Percentiles rank a stretch among this genome's conserved stretches.
These are phyloP conservation scores for Ophiodon elongatus DNA, from an alignment of 2,113 vertebrate genomes.

Conservation along the genomic window DNA sequence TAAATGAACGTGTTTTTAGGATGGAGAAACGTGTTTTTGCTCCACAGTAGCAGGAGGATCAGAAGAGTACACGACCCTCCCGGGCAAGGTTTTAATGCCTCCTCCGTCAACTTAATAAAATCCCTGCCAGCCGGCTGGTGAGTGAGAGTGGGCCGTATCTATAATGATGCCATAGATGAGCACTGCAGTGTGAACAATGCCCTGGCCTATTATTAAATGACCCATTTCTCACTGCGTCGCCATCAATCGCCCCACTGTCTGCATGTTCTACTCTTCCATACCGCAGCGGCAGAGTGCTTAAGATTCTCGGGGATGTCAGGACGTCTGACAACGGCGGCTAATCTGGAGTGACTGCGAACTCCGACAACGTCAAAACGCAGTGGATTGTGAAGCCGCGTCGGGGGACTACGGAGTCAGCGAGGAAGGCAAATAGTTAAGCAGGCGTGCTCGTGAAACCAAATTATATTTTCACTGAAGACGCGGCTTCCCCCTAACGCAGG, in stretches of 20 bases:
- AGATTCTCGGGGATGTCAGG: not conserved
- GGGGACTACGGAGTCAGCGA: not conserved
- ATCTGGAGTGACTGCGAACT: not conserved
- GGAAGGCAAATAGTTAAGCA: not conserved
- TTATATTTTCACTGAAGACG: not conserved
- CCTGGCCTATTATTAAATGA: conserved; percentile 55
- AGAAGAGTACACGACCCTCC: not conserved
- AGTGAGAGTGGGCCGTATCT: conserved; percentile 24
- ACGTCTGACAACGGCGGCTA: not conserved
- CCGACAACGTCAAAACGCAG: not conserved
- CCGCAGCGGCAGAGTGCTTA: not conserved
- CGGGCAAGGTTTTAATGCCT: not conserved
- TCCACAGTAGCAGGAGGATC: not conserved
- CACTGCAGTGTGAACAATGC: conserved; percentile 35
- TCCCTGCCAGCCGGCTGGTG: conserved; percentile 16
- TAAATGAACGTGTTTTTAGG: not conserved
- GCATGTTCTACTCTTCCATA: not conserved
- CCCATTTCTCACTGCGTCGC: conserved; percentile 46
- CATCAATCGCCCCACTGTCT: conserved; percentile 33
- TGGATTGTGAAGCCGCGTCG: not conserved
- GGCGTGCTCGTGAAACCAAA: not conserved
- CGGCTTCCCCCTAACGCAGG: not conserved
- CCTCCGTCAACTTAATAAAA: conserved; percentile 12
- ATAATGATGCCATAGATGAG: conserved; percentile 43
- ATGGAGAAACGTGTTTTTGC: not conserved